Evolutionary conservation across 92 coral and sea anemone genomes (phyloP).

Genomic region (Paragorgia papillata): DNA sequence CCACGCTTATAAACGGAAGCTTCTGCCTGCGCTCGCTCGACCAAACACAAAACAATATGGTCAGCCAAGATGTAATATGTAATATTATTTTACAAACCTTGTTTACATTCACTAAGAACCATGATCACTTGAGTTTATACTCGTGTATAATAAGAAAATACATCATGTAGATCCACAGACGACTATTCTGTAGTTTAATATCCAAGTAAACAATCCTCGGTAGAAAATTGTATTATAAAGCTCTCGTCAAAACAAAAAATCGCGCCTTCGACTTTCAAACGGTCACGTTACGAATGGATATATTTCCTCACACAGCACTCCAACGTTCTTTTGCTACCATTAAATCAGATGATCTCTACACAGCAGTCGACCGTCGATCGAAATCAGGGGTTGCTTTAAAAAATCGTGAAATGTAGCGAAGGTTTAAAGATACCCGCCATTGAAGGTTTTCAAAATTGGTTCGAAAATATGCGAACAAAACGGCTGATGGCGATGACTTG

Average conservation of each 20-base stretch:
- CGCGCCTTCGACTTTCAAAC: slow-evolving; percentile 74
- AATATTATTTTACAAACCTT: slow-evolving; percentile 19
- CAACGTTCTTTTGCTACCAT: slow-evolving; percentile 74
- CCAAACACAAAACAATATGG: slow-evolving; percentile 24
- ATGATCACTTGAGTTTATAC: neutral
- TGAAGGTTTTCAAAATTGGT: slow-evolving; percentile 99
- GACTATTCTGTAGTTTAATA: slow-evolving; percentile 22
- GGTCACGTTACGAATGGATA: slow-evolving; percentile 92
- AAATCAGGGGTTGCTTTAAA: slow-evolving; percentile 56
- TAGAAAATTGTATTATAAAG: slow-evolving; percentile 58
- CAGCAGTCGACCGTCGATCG: slow-evolving; percentile 68
- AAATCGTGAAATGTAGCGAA: slow-evolving; percentile 62
- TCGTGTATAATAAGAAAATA: neutral
- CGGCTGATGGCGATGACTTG: slow-evolving; percentile 96
- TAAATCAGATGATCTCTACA: slow-evolving; percentile 82
- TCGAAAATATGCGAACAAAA: slow-evolving; percentile 98
- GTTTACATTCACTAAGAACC: neutral
- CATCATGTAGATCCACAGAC: slow-evolving; percentile 21
- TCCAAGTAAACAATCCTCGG: slow-evolving; percentile 39
- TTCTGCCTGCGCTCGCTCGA: neutral
- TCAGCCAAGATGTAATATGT: slow-evolving; percentile 8
- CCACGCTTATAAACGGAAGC: neutral
- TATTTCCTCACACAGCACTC: slow-evolving; percentile 92
- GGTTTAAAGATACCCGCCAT: slow-evolving; percentile 86
- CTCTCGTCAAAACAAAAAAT: slow-evolving; percentile 88